Evolutionary conservation across 2,113 vertebrate genomes (phyloP).

Genomic region (Toxotes jaculatrix): DNA sequence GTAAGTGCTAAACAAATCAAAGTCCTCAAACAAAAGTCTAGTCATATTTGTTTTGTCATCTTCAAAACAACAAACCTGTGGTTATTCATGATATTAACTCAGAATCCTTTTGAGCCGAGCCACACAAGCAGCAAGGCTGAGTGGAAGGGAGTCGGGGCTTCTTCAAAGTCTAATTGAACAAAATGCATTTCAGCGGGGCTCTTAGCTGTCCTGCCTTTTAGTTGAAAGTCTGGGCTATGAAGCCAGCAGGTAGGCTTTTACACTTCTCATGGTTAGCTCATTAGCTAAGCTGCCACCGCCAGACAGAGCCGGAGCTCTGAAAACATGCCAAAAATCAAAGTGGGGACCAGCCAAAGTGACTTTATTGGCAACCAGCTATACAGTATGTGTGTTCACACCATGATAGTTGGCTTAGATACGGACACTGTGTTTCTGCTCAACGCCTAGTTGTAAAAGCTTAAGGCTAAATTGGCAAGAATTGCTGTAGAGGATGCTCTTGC

Average conservation of each 20-base stretch:
- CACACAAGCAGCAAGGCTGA: constrained; percentile 21
- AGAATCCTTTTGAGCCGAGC: constrained; percentile 22
- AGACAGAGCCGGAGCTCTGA: constrained; percentile 55
- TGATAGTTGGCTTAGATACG: constrained; percentile 56
- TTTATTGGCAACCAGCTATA: constrained; percentile 60
- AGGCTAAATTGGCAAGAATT: constrained; percentile 48
- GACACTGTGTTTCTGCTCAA: constrained; percentile 48
- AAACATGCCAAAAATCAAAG: constrained; percentile 70
- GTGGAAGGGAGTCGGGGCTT: constrained; percentile 34
- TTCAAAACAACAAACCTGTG: constrained; percentile 44
- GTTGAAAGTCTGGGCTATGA: constrained; percentile 54
- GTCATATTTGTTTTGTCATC: constrained; percentile 49
- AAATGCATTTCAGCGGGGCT: constrained; percentile 57
- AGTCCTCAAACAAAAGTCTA: constrained; percentile 38
- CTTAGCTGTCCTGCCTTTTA: constrained; percentile 57
- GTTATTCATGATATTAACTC: constrained; percentile 49
- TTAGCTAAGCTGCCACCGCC: constrained; percentile 67
- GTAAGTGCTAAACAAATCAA: constrained; percentile 54
- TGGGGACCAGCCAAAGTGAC: constrained; percentile 64
- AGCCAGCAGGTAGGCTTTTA: constrained; percentile 77
- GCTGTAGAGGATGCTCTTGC: constrained; percentile 20
- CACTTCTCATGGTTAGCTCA: constrained; percentile 67
- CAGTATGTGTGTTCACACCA: constrained; percentile 63
- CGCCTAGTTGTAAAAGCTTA: constrained; percentile 45
- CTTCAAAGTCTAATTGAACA: constrained; percentile 67